These are phyloP conservation scores for Paelopatides confundens DNA, from an alignment of 53 echinoderm and acorn worm species.

Conservation along the genomic window DNA sequence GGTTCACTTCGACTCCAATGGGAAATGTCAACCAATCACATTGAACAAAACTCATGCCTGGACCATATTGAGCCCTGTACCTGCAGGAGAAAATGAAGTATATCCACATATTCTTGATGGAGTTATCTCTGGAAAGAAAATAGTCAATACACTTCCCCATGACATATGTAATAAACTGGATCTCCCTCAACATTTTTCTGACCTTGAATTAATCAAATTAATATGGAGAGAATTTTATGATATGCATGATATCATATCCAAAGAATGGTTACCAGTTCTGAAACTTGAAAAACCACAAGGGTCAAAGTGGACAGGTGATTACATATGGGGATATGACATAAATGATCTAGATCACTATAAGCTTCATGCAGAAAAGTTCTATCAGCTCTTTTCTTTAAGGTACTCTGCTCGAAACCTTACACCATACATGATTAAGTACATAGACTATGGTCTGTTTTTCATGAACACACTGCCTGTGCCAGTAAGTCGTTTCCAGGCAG, in stretches of 20 bases:
- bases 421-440: slow-evolving; percentile 43
- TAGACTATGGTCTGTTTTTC: too few relatives aligned
- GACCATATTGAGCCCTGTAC: neutral
- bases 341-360: neutral
- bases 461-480: too few relatives aligned
- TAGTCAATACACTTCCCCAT: neutral
- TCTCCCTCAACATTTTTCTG: neutral
- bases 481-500: too few relatives aligned
- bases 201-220: neutral
- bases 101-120: neutral
- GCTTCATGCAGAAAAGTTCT: slow-evolving; percentile 17
- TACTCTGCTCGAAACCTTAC: neutral
- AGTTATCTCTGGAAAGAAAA: neutral
- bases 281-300: neutral
- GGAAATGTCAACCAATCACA: neutral
- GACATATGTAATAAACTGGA: neutral
- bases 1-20: slow-evolving; percentile 1
- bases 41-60: neutral
- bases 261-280: slow-evolving; percentile 7
- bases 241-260: neutral
- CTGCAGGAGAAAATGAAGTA: neutral
- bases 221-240: neutral
- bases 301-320: slow-evolving; percentile 3
- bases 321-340: neutral
- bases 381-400: neutral